A percentile compares a stretch with the other conserved stretches of the same genome.
These are phyloP conservation scores for Nesidiocoris tenuis DNA, from an alignment of 2,888 invertebrate species.

Conservation along the genomic window DNA sequence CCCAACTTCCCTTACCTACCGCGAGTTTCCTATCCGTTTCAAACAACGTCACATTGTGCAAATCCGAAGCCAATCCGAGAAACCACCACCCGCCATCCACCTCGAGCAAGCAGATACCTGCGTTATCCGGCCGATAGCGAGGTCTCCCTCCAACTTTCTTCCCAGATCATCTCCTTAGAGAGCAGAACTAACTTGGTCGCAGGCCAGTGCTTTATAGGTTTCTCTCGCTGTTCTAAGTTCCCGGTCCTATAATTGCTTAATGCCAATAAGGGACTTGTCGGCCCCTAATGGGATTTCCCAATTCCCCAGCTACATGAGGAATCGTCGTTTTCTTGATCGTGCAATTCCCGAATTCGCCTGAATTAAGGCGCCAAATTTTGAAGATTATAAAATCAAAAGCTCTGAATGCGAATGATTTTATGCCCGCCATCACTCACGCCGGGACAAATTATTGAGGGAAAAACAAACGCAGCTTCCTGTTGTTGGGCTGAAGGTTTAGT, in stretches of 20 bases:
- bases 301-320: background rate
- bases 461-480: no score
- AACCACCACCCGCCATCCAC: background rate
- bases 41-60: background rate
- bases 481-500: no score
- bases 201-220: background rate
- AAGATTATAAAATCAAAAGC: no score
- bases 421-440: no score
- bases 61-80: background rate
- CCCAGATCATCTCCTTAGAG: background rate
- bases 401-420: no score
- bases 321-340: background rate
- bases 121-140: background rate
- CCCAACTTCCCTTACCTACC: background rate
- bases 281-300: background rate
- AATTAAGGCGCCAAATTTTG: no score
- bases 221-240: background rate
- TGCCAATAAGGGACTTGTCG: background rate
- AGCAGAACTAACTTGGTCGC: background rate
- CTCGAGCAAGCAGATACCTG: background rate
- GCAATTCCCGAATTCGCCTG: no score
- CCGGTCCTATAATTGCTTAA: background rate
- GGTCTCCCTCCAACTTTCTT: background rate
- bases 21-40: background rate
- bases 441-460: no score